phyloP scores from a whole-genome alignment of 2,888 invertebrate genomes.

The Atherix ibis region DNA sequence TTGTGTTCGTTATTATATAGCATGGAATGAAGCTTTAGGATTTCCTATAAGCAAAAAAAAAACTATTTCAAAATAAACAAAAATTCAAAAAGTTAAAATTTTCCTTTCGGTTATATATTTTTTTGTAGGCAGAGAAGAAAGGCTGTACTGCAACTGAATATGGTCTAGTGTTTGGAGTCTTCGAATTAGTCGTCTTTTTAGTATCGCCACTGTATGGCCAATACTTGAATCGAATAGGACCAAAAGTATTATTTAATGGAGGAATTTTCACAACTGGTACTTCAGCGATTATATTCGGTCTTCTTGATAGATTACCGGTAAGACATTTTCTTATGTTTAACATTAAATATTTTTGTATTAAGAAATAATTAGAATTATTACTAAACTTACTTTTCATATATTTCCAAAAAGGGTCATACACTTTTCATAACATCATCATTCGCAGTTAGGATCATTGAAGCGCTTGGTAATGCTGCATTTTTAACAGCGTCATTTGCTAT shows the following conservation, averaged over 20 bases:
- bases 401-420: slow-evolving; percentile 50
- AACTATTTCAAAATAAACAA: too few relatives aligned
- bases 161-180: slow-evolving; percentile 75
- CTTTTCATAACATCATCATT: slow-evolving; percentile 66
- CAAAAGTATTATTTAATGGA: slow-evolving; percentile 63
- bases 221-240: slow-evolving; percentile 59
- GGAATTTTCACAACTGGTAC: slow-evolving; percentile 71
- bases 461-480: slow-evolving; percentile 74
- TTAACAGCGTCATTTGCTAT: slow-evolving; percentile 76
- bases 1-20: too few relatives aligned
- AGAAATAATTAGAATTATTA: neutral
- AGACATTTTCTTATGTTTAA: neutral
- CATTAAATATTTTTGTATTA: neutral
- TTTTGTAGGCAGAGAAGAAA: slow-evolving; percentile 49
- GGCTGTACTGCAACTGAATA: slow-evolving; percentile 67
- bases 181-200: slow-evolving; percentile 68
- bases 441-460: slow-evolving; percentile 63
- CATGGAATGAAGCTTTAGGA: too few relatives aligned
- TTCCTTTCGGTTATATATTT: too few relatives aligned
- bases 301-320: slow-evolving; percentile 14
- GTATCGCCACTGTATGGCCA: slow-evolving; percentile 72
- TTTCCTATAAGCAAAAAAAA: too few relatives aligned
- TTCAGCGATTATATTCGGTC: slow-evolving; percentile 65
- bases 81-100: too few relatives aligned
- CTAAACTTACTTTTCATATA: neutral